Conservation (phyloP, 2,797 vertebrate genomes). For the Leptatherina wallacei region DNA sequence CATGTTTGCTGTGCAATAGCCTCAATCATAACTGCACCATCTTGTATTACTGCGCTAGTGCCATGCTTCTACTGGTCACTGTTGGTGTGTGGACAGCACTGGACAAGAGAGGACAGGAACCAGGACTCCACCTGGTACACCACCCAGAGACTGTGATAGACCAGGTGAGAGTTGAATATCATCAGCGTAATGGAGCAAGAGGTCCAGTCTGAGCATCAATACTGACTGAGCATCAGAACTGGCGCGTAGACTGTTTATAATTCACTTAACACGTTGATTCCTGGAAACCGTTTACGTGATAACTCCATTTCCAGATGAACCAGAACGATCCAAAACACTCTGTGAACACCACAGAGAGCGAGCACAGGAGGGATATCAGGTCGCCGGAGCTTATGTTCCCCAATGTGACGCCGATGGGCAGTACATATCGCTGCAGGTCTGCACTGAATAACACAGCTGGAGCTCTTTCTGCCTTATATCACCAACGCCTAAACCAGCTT, state of each 20-base stretch:
- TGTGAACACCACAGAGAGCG: slow-evolving; percentile 76
- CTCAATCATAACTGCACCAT: too few relatives aligned
- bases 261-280: neutral
- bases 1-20: too few relatives aligned
- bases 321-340: slow-evolving; percentile 59
- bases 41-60: slow-evolving; percentile 75
- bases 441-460: neutral
- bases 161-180: slow-evolving; percentile 74
- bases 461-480: neutral
- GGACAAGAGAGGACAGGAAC: slow-evolving; percentile 86
- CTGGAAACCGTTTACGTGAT: neutral
- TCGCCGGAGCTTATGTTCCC: slow-evolving; percentile 62
- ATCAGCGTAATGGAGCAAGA: neutral
- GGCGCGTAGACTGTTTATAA: neutral
- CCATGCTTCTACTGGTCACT: slow-evolving; percentile 85
- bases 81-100: slow-evolving; percentile 87
- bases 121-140: slow-evolving; percentile 72
- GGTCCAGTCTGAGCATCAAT: too few relatives aligned
- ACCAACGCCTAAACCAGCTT: neutral
- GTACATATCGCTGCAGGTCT: slow-evolving; percentile 76
- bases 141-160: slow-evolving; percentile 70
- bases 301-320: slow-evolving; percentile 25
- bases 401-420: slow-evolving; percentile 76
- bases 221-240: too few relatives aligned
- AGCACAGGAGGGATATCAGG: slow-evolving; percentile 42